Evolutionary conservation across 2,888 invertebrate genomes (phyloP), one percentile per base, ranked within the genome.

Genomic region (Leptarthrus brevirostris): DNA sequence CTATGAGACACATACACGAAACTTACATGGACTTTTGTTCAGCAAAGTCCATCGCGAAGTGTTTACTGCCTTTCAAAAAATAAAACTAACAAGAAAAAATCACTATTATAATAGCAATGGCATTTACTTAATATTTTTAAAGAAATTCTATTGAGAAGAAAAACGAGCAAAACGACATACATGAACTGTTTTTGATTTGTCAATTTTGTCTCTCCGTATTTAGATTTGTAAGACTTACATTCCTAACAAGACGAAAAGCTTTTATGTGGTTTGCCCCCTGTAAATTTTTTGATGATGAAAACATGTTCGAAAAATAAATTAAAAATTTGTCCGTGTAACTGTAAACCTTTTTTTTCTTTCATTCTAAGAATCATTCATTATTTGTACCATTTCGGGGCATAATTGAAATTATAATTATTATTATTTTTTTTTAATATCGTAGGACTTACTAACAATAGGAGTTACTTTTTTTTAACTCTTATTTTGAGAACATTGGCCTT

Each of bases 11-110:
- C n/a, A 34, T 26, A 74, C 16, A 54, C 44, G 20, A 52, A 53
- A 61, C 22, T 26, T 44, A 34, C 71, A 56, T 26, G 74, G 69
- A 56, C 64, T 61, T 76, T 76, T 78, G 78, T 78, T 78, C 78
- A 78, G 76, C 77, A 78, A 74, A 76, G 78, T 61, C 36, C 72
- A 34, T 16, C 44, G 49, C 8, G 52, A 52, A 52, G 8, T 5
- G 8, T 52, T 52, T 52, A 52, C 52, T 52, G 52, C 52, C 52
- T 52, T 52, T 52, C 20, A 8, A 52, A 6, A n/a, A 20, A 20
- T 73, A 75, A 54, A 75, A 76, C 72, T 61, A 75, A 73, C 75
- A 76, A 74, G 66, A 36, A 70, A 74, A 76, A 72, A 16, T 40
- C 24, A 64, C 64, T 64, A 64, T 40, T 40, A 52, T 40, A 44